These are phyloP conservation scores for Gobius niger DNA, from an alignment of 2,113 vertebrate species.

Conservation along the genomic window DNA sequence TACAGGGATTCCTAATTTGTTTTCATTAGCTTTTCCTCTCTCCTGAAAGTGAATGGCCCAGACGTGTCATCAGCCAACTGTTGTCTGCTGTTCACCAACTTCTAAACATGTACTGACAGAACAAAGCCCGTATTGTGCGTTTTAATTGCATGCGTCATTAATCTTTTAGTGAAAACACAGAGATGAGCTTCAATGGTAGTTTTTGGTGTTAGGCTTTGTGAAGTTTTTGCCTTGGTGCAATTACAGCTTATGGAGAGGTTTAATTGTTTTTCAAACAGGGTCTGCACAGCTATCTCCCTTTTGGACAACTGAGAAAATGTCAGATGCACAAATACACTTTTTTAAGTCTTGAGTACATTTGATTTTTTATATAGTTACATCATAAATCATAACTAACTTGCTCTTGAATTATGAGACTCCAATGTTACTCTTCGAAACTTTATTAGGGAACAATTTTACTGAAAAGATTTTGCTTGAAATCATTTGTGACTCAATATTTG, in stretches of 20 bases:
- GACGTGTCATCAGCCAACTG: background rate
- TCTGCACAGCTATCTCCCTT: too few species aligned
- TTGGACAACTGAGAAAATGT: too few species aligned
- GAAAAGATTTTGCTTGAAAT: slow-evolving; percentile 15
- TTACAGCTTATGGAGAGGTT: too few species aligned
- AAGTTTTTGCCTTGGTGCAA: too few species aligned
- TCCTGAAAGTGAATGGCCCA: background rate
- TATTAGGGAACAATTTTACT: background rate
- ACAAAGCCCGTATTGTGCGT: background rate
- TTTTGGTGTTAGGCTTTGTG: background rate
- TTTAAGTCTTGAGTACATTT: too few species aligned
- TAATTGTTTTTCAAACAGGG: too few species aligned
- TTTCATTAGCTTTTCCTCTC: slow-evolving; percentile 1
- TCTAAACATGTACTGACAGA: background rate
- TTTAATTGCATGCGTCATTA: background rate
- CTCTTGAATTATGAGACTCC: background rate
- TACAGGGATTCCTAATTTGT: slow-evolving; percentile 15
- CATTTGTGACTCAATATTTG: slow-evolving; percentile 23
- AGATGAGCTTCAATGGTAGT: background rate
- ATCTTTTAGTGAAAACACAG: background rate
- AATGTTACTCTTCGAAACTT: background rate
- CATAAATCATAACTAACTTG: too few species aligned
- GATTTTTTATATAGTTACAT: too few species aligned
- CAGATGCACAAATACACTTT: too few species aligned
- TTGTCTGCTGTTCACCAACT: background rate